Evolutionary conservation across 2,797 vertebrate genomes (phyloP), one percentile per base, ranked within the genome.

Genomic region (Girardinus metallicus): DNA sequence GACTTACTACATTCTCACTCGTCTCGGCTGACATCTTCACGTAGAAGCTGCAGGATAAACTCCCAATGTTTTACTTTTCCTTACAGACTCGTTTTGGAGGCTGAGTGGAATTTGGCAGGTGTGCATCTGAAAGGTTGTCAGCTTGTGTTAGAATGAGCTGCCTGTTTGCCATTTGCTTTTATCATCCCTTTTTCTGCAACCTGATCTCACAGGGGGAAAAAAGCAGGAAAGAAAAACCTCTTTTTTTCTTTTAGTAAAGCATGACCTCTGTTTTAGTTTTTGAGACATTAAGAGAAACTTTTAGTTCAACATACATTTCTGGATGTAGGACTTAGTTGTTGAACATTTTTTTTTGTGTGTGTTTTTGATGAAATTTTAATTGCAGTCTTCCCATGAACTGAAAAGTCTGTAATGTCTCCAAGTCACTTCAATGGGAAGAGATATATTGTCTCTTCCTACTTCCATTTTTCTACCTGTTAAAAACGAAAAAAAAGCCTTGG

Each of bases 61-160:
- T 44, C 18, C 9, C 21, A 71, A 46, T 26, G 12, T 46, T 71
- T 71, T 70, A 3, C 5, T 44, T 46, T 71, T 46, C 68, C 68
- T 4, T 15, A n/a, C 39, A 70, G 39, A 43, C 23, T 15, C 39
- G 23, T n/a, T 39, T 71, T 15, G 43, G 41, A 44, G 41, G 15
- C 68, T 16, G 39, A 29, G 23, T 43, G 39, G 62, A 68, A 41
- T 71, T 44, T 71, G 68, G 46, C 44, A 44, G 1, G 71, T 39
- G 77, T 18, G 85, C 78, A 47, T 66, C 66, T 68, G 74, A 43
- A 80, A 64, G 70, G 77, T 68, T 82, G 74, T 43, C 73, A 57
- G 53, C 47, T 7, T 23, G 34, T 13, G 68, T 46, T 43, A 46
- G 68, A 44, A 71, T 44, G 43, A 44, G 44, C 5, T 18, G 5